Base-by-base conservation (phyloP, 2,888 invertebrate genomes). In the Acrocera orbiculus region DNA sequence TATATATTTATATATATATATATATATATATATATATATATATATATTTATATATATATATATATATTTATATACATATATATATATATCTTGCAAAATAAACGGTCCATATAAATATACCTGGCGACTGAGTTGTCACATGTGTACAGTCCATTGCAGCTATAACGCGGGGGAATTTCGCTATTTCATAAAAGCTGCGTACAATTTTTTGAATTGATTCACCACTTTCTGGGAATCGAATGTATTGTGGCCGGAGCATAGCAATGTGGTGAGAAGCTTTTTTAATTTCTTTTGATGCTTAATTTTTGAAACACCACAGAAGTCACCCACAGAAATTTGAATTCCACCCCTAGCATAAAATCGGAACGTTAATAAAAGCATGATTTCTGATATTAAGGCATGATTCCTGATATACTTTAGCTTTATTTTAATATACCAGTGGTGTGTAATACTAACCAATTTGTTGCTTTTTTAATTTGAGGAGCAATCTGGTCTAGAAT, bases 311-410 rank as follows among this genome's bases (percentile, higher is more conserved):
- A 32, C 17, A 16, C 32, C 32, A 14, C 19, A 25, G 3, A 37
- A 26, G 19, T 37, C 33, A 7, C 29, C 37, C 5, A 16, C 17
- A 10, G 16, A 17, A 8, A 10, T 25, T 11, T 25, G 33, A 28
- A 37, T 32, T 9, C 33, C 14, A 3, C 33, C 33, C n/a, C 31
- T 37, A 17, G 37, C 37, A 17, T 30, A 37, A 33, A 17, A 28
- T n/a, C 30, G 23, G 11, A 37, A 33, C 10, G 33, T 30, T 33
- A 24, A 22, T n/a, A 37, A 26, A 20, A 37, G 17, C 32, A 32
- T 32, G 13, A 11, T 13, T 23, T 32, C 36, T n/a, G 22, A 16
- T 11, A 19, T 19, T n/a, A 36, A 15, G 13, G 36, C 15, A 15
- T 29, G 19, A 19, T 29, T 34, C 34, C 34, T 34, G 5, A 15